Evolutionary conservation across 2,888 invertebrate genomes (phyloP), one percentile per base, ranked within the genome.

Genomic region (Nycteola revayana): DNA sequence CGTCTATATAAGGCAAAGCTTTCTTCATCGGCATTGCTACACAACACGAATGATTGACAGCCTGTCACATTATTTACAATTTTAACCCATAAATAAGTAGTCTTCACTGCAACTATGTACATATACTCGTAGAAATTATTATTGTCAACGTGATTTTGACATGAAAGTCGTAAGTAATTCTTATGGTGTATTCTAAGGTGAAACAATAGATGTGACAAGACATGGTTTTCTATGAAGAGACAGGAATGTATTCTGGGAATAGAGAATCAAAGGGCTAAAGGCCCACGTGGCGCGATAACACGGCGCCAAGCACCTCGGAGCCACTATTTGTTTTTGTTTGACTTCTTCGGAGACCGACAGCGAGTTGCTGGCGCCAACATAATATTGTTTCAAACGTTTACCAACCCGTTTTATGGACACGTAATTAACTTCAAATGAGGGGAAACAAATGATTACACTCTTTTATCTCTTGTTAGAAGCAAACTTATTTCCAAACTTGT

Each of bases 21-120:
- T 80, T 80, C 80, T 78, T 75, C 67, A 66, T 49, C 59, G 63
- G 65, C 63, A 64, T 65, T 48, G 59, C 61, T 57, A 75, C 74
- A 70, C 74, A 79, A 75, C 67, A 72, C 62, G 75, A 72, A 72
- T 83, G 83, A 83, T 79, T 81, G 82, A 80, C 81, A 75, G 75
- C 35, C 57, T 47, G 59, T 61, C 60, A 59, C 63, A 63, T 56
- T 70, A 66, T 74, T 69, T 61, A 60, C 64, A 57, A 67, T 59
- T 63, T 69, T 61, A 59, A 59, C 53, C 71, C 67, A 71, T 71
- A 75, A 72, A 70, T 68, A 71, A 68, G 69, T 56, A 53, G 47
- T 60, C 56, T 66, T 60, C 43, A 36, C 32, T 30, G 59, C 56
- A 67, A 61, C 57, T 59, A 68, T 65, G 66, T 59, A 56, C 66